A percentile compares a stretch with the other conserved stretches of the same genome.
Evolutionary conservation across 2,888 invertebrate species (phyloP).

Genomic region (Apamea crenata): DNA sequence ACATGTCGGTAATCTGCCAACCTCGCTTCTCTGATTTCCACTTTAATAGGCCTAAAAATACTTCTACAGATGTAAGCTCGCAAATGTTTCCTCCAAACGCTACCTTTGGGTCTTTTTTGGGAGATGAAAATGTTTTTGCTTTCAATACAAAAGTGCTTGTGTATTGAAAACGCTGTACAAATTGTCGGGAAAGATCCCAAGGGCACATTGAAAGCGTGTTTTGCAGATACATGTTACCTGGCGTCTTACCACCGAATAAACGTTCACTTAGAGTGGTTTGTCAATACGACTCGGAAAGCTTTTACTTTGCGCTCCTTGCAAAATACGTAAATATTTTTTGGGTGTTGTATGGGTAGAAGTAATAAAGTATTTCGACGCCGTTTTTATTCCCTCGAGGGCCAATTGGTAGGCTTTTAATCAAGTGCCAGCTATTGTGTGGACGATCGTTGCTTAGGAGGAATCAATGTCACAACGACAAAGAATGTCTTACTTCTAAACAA

Average conservation of each 20-base stretch:
- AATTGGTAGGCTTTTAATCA: constrained; percentile 28
- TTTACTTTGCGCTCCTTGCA: constrained; percentile 74
- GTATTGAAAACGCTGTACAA: constrained; percentile 71
- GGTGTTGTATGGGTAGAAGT: constrained; percentile 26
- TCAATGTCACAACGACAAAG: constrained; percentile 1
- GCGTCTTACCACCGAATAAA: constrained; percentile 77
- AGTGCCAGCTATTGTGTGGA: constrained; percentile 22
- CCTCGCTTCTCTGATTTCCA: constrained; percentile 21
- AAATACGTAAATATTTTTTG: constrained; percentile 57
- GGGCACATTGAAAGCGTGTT: constrained; percentile 75
- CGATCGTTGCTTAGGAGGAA: constrained; percentile 8
- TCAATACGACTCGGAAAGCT: constrained; percentile 80
- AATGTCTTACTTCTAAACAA: neutral
- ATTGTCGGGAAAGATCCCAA: constrained; percentile 71
- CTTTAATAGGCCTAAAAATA: constrained; percentile 27
- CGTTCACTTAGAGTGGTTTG: constrained; percentile 80
- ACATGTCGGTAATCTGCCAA: constrained; percentile 54
- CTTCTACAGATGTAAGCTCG: constrained; percentile 30
- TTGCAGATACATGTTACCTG: constrained; percentile 72
- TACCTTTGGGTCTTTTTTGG: constrained; percentile 67
- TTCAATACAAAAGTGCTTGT: constrained; percentile 70
- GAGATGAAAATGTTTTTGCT: constrained; percentile 70
- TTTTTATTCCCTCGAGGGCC: constrained; percentile 8
- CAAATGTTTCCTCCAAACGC: constrained; percentile 59
- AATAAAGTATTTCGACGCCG: constrained; percentile 26